Base-by-base conservation (phyloP, 1,140 invertebrate species). In the Atta cephalotes region DNA sequence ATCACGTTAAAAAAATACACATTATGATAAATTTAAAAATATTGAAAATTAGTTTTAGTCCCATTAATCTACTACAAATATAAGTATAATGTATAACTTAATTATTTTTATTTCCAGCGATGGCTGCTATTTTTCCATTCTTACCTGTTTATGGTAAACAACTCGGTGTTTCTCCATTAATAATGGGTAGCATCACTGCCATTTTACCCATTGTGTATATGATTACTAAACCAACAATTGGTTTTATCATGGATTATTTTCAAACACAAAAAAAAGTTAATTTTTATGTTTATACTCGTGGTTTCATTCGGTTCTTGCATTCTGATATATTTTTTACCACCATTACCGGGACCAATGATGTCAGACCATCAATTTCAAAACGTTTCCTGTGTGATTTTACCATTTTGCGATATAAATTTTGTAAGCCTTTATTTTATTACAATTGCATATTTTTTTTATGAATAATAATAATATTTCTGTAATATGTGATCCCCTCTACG, bases 41-140 rank as follows among this genome's bases (percentile, higher is more conserved):
- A 79, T 74, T 14, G 65, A 78, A 39, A 51, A 85, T 45, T 72
- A 51, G 58, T 66, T 28, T 49, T 45, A 49, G 58, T 82, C 74
- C 12, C 79, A 76, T 60, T 35, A 35, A 35, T 35, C 6, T 3
- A 58, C 49, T 51, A 51, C 2, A 7, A 45, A 51, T 51, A 51
- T 51, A 14, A 51, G 3, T 51, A 14, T 51, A 81, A 72, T 35
- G 31, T 58, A 70, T 77, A 62, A 62, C 21, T 28, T 45, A 53
- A 25, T 76, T n/a, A 74, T 87, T 53, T 53, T 89, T 95, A 31
- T 65, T 25, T 95, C 25, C 93, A 98, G 97, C 97, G 2, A 96
- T 97, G 95, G 97, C 97, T 2, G 97, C 97, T 3, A 96, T 98
- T 49, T 93, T 98, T 39, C 97, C 97, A 0, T 97, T 97, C 91